phyloP scores from a whole-genome alignment of 2,113 vertebrate species.

The Ceyx margarethae region DNA sequence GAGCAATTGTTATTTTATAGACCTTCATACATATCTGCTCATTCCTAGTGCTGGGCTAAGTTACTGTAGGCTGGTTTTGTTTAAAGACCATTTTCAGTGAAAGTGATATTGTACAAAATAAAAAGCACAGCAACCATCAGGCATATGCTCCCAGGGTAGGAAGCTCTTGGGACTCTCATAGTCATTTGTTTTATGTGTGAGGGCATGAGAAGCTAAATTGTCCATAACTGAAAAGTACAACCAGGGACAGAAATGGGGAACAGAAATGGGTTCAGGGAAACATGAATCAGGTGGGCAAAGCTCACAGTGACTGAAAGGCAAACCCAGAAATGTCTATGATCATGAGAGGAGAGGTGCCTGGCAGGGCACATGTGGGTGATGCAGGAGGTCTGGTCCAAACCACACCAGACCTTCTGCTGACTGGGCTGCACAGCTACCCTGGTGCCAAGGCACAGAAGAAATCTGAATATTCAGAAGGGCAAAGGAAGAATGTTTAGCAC shows the following conservation, averaged over 20 bases:
- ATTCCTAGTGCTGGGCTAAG: not conserved
- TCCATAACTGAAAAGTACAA: not conserved
- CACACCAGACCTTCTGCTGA: not conserved
- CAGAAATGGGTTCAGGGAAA: not conserved
- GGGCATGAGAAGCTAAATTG: not conserved
- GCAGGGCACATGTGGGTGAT: fast-evolving
- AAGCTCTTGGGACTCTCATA: not conserved
- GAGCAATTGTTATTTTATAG: not conserved
- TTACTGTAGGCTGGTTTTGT: not conserved
- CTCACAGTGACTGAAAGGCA: not conserved
- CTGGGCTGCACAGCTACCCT: not conserved
- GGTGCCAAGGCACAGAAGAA: not conserved
- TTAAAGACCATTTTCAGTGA: not conserved
- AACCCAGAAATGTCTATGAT: not conserved
- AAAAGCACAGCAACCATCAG: not conserved
- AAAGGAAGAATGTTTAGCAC: not conserved
- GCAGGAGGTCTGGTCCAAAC: not conserved
- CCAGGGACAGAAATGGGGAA: not conserved
- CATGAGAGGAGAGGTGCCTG: not conserved
- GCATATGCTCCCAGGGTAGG: not conserved
- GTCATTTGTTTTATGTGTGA: not conserved
- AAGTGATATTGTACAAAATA: not conserved
- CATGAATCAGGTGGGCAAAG: not conserved
- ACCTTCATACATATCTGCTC: not conserved
- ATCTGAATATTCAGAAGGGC: not conserved